Evolutionary conservation across 2,113 vertebrate species (phyloP).

Genomic region (Pimephales promelas): DNA sequence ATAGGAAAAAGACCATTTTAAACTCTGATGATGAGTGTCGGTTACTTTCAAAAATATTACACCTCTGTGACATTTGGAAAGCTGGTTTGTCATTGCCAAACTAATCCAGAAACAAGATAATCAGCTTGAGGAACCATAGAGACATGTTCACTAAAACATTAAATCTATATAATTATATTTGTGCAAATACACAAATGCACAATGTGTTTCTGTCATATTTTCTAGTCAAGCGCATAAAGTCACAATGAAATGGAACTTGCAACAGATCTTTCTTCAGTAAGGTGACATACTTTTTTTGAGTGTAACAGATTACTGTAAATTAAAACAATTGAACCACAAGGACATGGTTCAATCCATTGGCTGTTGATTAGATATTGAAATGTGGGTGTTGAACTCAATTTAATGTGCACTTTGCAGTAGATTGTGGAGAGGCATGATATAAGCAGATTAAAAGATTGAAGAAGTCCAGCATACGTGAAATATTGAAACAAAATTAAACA

Average conservation of each 20-base stretch:
- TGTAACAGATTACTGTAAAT: neutral
- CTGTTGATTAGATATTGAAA: neutral
- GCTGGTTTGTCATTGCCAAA: slow-evolving; percentile 18
- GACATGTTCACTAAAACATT: neutral
- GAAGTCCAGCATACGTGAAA: neutral
- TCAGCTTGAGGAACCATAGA: neutral
- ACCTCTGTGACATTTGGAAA: slow-evolving; percentile 16
- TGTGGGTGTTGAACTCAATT: neutral
- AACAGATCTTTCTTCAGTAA: neutral
- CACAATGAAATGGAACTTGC: neutral
- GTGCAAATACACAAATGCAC: neutral
- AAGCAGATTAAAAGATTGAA: neutral
- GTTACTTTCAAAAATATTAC: neutral
- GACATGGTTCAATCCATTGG: neutral
- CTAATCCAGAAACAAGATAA: slow-evolving; percentile 30
- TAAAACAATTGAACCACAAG: neutral
- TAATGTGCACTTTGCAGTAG: neutral
- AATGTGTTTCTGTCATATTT: neutral
- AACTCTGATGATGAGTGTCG: neutral
- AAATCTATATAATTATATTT: neutral
- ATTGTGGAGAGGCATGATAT: neutral
- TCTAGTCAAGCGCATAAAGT: neutral
- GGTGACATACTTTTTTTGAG: neutral
- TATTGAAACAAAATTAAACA: too few relatives aligned
- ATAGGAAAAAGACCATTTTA: neutral